Evolutionary conservation across 2,888 invertebrate species (phyloP), one percentile per base, ranked within the genome.

Genomic region (Drosophila infuscata): DNA sequence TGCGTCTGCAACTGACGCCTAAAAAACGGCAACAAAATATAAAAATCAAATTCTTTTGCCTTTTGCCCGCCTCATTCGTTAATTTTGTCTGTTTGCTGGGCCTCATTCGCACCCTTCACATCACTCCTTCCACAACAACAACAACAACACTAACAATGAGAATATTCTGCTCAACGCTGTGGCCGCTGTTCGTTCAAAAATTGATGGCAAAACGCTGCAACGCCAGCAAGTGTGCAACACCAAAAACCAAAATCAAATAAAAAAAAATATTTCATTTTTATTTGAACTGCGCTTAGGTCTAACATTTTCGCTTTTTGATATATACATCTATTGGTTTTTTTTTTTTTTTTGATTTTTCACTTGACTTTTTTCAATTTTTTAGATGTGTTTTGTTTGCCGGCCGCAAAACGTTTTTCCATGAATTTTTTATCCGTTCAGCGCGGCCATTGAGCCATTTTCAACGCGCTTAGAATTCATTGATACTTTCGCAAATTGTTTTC

Each of bases 11-110:
- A 74, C 74, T 81, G 90, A 81, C 83, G 85, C 79, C 90, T 89
- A 86, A 86, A 86, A 85, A 88, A 89, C 81, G 86, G 71, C 88
- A 78, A 88, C 82, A 82, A 88, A 81, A 78, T 85, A 88, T 81
- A 89, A 89, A 86, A 86, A 86, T 86, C 85, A 89, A 89, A 86
- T 85, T 88, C 83, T 67, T 77, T 78, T 46, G 74, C 74, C 70
- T 68, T 77, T 83, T 82, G 46, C 60, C 75, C 71, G 75, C 66
- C 76, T 78, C 74, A 60, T 88, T 80, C 80, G 88, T 89, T 85
- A 89, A 85, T 85, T 89, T 87, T 61, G 61, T 38, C 60, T 71
- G 58, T 74, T 74, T 74, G 70, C 70, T 79, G 80, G 33, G 70
- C 68, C 73, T 76, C 71, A 70, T 82, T 84, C 76, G 71, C 74